Percentiles rank a stretch among this genome's conserved stretches.
These are phyloP conservation scores for Limenitis camilla DNA, from an alignment of 2,888 invertebrate genomes.

Conservation along the genomic window DNA sequence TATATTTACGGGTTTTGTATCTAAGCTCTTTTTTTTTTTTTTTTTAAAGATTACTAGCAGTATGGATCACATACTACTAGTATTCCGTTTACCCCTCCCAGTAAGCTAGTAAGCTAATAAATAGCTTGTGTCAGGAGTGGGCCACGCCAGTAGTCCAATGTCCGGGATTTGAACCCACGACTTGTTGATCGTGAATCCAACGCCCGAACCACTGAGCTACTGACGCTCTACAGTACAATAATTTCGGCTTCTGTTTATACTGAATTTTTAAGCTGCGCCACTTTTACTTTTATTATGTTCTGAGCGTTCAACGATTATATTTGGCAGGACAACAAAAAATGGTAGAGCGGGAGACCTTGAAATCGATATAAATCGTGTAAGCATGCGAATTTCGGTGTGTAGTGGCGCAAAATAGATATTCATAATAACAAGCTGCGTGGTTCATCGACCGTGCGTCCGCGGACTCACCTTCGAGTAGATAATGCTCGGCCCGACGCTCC, in stretches of 20 bases:
- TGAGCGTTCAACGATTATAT: slow-evolving; percentile 16
- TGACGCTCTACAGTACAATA: slow-evolving; percentile 2
- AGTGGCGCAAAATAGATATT: slow-evolving; percentile 48
- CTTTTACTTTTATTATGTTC: slow-evolving; percentile 21
- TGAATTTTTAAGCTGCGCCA: slow-evolving; percentile 9
- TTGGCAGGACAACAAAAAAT: slow-evolving; percentile 23
- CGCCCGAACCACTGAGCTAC: too few species aligned
- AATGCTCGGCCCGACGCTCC: slow-evolving; percentile 49
- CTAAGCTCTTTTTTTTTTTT: too few species aligned
- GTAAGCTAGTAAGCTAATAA: too few species aligned
- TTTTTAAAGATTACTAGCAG: too few species aligned
- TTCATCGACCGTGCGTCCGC: slow-evolving; percentile 63
- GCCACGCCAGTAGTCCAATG: too few species aligned
- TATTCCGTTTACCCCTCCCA: too few species aligned
- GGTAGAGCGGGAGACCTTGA: slow-evolving; percentile 28
- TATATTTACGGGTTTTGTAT: too few species aligned
- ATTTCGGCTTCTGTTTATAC: slow-evolving; percentile 8
- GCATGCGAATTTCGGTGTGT: slow-evolving; percentile 30
- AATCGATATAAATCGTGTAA: slow-evolving; percentile 29
- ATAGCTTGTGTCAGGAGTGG: too few species aligned
- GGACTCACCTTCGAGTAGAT: slow-evolving; percentile 65
- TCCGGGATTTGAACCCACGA: too few species aligned
- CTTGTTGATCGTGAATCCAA: too few species aligned
- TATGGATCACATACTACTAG: too few species aligned
- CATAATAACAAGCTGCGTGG: slow-evolving; percentile 41